A percentile compares a stretch with the other conserved stretches of the same genome.
Conservation (phyloP, 23 tunicate genomes). For the Clavelina lepadiformis region DNA sequence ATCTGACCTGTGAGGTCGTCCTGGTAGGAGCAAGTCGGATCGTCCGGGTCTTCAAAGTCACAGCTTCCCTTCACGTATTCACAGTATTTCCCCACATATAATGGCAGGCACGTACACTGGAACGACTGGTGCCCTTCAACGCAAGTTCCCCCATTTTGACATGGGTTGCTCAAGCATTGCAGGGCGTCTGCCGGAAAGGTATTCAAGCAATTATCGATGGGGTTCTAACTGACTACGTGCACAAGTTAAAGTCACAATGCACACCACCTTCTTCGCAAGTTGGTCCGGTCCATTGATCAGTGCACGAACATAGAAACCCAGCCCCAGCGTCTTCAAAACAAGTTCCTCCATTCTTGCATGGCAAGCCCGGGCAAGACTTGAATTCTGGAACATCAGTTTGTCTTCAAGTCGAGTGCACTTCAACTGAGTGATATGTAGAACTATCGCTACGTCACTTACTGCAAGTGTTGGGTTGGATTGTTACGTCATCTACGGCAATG, state of each 20-base stretch:
- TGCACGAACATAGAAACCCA: slow-evolving; percentile 38
- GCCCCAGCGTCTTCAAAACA: slow-evolving; percentile 35
- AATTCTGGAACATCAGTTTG: slow-evolving; percentile 22
- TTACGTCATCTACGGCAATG: slow-evolving; percentile 80
- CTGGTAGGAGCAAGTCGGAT: slow-evolving; percentile 26
- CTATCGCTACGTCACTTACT: slow-evolving; percentile 22
- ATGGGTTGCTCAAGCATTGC: slow-evolving; percentile 46
- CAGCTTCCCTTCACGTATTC: slow-evolving; percentile 73
- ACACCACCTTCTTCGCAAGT: slow-evolving; percentile 60
- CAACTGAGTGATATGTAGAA: too few species aligned
- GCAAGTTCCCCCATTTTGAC: slow-evolving; percentile 67
- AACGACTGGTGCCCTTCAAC: slow-evolving; percentile 41
- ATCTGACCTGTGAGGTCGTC: slow-evolving; percentile 28
- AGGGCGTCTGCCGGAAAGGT: neutral
- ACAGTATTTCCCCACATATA: slow-evolving; percentile 50
- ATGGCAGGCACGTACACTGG: slow-evolving; percentile 43
- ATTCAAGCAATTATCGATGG: neutral
- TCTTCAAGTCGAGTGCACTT: too few species aligned
- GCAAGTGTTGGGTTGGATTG: slow-evolving; percentile 38
- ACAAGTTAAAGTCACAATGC: too few species aligned
- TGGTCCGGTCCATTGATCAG: slow-evolving; percentile 64
- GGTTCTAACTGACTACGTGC: too few species aligned
- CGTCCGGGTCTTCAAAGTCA: slow-evolving; percentile 59
- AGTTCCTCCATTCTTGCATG: slow-evolving; percentile 75
- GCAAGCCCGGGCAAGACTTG: slow-evolving; percentile 35